These are phyloP conservation scores for Trichomycterus rosablanca DNA, from an alignment of 2,113 vertebrate genomes.

Conservation along the genomic window DNA sequence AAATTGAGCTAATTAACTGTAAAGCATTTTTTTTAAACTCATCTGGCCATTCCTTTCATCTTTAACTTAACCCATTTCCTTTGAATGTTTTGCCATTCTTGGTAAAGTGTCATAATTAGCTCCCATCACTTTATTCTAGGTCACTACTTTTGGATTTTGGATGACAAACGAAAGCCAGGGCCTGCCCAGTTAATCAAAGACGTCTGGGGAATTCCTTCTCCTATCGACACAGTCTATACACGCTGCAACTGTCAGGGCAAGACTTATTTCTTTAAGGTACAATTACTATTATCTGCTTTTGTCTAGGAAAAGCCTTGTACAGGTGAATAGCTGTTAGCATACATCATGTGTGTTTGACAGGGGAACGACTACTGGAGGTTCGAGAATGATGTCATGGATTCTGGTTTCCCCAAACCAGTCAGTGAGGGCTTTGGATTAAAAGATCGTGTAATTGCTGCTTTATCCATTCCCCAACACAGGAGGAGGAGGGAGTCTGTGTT, in stretches of 20 bases:
- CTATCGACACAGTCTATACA: constrained; percentile 88
- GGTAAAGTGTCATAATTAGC: too few species aligned
- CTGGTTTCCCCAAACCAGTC: constrained; percentile 77
- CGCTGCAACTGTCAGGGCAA: constrained; percentile 93
- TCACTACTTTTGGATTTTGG: constrained; percentile 88
- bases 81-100: too few species aligned
- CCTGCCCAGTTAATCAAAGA: constrained; percentile 73
- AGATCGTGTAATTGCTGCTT: constrained; percentile 80
- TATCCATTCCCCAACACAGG: constrained; percentile 77
- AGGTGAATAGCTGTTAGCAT: background rate
- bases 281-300: background rate
- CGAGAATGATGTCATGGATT: constrained; percentile 78
- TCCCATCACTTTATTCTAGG: constrained; percentile 58
- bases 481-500: constrained; percentile 82
- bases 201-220: constrained; percentile 89
- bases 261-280: constrained; percentile 93
- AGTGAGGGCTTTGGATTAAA: constrained; percentile 78
- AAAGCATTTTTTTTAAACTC: too few species aligned
- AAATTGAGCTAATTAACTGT: too few species aligned
- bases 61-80: too few species aligned
- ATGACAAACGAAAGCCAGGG: constrained; percentile 62
- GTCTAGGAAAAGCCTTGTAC: too few species aligned
- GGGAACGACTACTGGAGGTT: constrained; percentile 86
- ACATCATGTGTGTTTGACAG: constrained; percentile 52
- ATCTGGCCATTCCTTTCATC: too few species aligned